A percentile compares a stretch with the other conserved stretches of the same genome.
phyloP scores from a whole-genome alignment of 2,113 vertebrate genomes.

The Aramus guarauna region DNA sequence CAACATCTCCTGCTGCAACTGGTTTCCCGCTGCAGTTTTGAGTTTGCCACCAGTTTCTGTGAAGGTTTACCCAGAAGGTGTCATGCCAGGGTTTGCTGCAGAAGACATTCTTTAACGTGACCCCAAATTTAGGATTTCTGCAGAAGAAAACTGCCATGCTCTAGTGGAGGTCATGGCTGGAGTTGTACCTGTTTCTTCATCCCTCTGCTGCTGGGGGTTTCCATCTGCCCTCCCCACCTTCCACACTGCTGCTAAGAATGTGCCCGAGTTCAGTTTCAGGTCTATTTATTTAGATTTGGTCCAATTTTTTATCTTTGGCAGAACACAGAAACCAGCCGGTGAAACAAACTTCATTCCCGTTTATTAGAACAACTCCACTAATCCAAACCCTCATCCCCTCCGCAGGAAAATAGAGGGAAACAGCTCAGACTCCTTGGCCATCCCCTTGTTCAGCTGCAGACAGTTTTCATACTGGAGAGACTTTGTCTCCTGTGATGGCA shows the following conservation, averaged over 20 bases:
- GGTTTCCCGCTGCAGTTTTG: not conserved
- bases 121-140: not conserved
- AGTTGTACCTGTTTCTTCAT: not conserved
- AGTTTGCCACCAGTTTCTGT: not conserved
- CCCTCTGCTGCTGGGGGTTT: not conserved
- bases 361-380: not conserved
- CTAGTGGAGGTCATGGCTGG: not conserved
- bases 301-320: not conserved
- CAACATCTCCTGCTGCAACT: not conserved
- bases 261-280: not conserved
- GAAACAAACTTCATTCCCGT: not conserved
- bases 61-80: not conserved
- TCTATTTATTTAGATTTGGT: not conserved
- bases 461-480: not conserved
- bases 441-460: not conserved
- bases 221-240: not conserved
- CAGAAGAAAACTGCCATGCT: not conserved
- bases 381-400: not conserved
- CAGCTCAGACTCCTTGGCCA: not conserved
- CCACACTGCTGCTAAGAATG: not conserved
- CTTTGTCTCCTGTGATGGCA: not conserved
- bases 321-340: not conserved
- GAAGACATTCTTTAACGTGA: not conserved
- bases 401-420: not conserved
- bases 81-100: not conserved